These are phyloP conservation scores for Drosophila niveifrons DNA, from an alignment of 2,888 invertebrate genomes.

Conservation along the genomic window DNA sequence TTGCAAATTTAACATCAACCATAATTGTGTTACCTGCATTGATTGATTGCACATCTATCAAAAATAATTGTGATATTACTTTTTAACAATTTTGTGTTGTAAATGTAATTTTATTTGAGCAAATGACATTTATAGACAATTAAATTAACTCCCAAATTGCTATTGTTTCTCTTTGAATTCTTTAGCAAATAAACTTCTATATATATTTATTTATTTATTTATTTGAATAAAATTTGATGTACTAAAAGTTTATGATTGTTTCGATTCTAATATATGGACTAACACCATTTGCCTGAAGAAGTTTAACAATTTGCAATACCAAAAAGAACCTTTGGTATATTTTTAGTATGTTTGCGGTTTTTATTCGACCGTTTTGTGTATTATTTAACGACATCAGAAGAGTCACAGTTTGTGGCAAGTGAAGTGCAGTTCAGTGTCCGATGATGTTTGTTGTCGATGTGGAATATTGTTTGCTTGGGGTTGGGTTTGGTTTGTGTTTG, in stretches of 20 bases:
- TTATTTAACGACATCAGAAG: slow-evolving; percentile 25
- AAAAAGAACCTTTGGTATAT: too few relatives aligned
- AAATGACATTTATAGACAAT: not conserved
- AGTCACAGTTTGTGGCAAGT: not conserved
- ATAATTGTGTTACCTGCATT: not conserved
- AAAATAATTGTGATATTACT: not conserved
- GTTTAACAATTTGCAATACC: too few relatives aligned
- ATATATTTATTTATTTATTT: too few relatives aligned
- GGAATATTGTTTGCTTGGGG: not conserved
- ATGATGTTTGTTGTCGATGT: slow-evolving; percentile 2
- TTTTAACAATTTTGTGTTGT: not conserved
- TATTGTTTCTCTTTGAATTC: too few relatives aligned
- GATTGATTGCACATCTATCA: not conserved
- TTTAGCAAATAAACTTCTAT: too few relatives aligned
- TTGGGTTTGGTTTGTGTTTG: not conserved
- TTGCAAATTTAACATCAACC: not conserved
- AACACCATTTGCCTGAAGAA: too few relatives aligned
- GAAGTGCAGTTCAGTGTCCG: slow-evolving; percentile 51
- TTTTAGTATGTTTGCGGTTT: too few relatives aligned
- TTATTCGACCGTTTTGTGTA: not conserved
- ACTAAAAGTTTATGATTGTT: too few relatives aligned
- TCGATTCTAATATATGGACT: too few relatives aligned
- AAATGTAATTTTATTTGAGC: not conserved
- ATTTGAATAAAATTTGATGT: too few relatives aligned
- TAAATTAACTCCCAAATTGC: not conserved